Evolutionary conservation across 2,797 vertebrate species (phyloP).

Genomic region (Micrastur ruficollis): DNA sequence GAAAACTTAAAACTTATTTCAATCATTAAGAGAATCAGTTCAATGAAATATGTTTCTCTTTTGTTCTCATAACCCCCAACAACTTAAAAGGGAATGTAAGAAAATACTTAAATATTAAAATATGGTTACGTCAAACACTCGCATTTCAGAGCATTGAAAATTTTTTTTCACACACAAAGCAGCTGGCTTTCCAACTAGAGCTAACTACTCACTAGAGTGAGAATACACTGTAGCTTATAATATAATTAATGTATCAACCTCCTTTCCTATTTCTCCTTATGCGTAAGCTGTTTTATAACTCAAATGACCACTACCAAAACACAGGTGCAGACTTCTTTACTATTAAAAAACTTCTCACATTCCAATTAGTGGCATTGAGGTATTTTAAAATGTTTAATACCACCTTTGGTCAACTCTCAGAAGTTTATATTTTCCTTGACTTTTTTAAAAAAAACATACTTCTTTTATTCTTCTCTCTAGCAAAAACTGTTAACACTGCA

Average conservation of each 20-base stretch:
- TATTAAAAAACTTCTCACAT: background rate
- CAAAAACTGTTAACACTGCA: background rate
- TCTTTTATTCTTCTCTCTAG: too few relatives aligned
- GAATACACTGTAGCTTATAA: background rate
- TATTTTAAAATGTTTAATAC: background rate
- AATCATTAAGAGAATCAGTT: background rate
- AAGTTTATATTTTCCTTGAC: background rate
- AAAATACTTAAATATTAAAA: background rate
- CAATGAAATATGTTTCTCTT: background rate
- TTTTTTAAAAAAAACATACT: background rate
- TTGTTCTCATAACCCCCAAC: background rate
- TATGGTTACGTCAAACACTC: background rate
- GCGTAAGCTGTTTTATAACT: background rate
- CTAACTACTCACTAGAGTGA: background rate
- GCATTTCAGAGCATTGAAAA: background rate
- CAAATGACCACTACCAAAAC: background rate
- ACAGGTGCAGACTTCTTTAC: background rate
- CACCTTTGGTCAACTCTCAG: background rate
- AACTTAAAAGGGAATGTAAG: background rate
- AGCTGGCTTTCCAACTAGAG: background rate
- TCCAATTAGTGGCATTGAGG: background rate
- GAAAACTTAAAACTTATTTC: background rate
- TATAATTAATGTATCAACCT: background rate
- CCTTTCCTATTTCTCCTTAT: background rate
- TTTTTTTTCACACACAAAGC: background rate